Evolutionary conservation across 2,888 invertebrate genomes (phyloP).

Genomic region (Acholoe squamosa): DNA sequence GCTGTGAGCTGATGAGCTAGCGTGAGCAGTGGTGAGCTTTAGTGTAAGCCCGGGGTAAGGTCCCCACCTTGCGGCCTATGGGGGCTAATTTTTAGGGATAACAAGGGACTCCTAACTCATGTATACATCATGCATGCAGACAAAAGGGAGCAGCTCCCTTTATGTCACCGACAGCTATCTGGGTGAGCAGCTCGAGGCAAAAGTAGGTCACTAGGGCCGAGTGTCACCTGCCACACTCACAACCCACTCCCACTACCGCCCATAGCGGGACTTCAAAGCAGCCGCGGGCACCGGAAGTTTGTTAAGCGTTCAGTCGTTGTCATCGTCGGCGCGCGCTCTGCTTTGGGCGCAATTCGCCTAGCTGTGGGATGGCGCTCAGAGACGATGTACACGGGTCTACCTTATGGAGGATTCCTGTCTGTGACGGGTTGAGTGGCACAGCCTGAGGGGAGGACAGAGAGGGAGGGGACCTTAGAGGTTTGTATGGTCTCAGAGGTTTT

Average conservation of each 20-base stretch:
- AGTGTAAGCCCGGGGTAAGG: too few species aligned
- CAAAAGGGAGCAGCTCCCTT: background rate
- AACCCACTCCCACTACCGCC: background rate
- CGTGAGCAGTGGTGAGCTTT: too few species aligned
- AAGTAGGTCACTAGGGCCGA: conserved; percentile 9
- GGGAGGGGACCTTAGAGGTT: too few species aligned
- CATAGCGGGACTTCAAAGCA: background rate
- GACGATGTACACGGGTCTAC: background rate
- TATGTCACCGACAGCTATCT: background rate
- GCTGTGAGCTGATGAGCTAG: background rate
- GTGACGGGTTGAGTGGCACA: background rate
- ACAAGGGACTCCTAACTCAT: too few species aligned
- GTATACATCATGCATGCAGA: background rate
- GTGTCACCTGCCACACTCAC: conserved; percentile 4
- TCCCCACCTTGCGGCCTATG: too few species aligned
- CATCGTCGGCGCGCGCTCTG: background rate
- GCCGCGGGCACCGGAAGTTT: conserved; percentile 33
- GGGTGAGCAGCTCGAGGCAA: background rate
- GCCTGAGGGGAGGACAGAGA: background rate
- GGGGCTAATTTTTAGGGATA: too few species aligned
- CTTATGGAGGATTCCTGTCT: conserved; percentile 13
- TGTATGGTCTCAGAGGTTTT: too few species aligned
- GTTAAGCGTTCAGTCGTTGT: background rate
- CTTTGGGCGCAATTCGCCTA: background rate
- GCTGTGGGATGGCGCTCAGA: background rate